phyloP scores from a whole-genome alignment of 1,140 invertebrate species.

The Drosophila kikkawai region DNA sequence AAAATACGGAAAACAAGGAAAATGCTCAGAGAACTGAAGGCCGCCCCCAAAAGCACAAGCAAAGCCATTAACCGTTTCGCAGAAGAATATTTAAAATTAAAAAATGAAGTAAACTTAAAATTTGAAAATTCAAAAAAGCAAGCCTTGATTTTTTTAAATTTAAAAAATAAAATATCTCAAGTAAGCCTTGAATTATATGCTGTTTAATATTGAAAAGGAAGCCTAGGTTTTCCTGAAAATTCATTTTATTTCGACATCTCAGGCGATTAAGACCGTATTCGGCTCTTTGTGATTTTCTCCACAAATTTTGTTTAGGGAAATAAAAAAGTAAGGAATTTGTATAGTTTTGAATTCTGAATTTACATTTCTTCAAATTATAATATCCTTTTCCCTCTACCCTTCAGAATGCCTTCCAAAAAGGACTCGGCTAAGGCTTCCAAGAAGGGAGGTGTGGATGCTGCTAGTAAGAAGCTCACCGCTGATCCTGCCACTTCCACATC shows the following conservation, averaged over 20 bases:
- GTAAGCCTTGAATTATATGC: conserved; percentile 12
- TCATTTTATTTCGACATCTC: conserved; percentile 10
- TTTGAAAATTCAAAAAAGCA: not conserved
- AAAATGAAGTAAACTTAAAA: not conserved
- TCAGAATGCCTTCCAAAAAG: conserved; percentile 41
- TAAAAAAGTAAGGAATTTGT: too few relatives aligned
- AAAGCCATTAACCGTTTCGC: conserved; percentile 10
- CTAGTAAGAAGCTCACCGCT: not conserved
- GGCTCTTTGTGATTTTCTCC: conserved; percentile 1
- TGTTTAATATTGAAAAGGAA: not conserved
- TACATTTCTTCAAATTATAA: too few relatives aligned
- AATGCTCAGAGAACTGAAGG: conserved; percentile 4
- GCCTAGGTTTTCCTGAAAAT: not conserved
- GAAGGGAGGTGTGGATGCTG: conserved; percentile 5
- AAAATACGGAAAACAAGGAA: conserved; percentile 4
- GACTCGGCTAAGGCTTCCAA: conserved; percentile 26
- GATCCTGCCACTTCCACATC: conserved; percentile 1
- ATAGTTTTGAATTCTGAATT: not conserved
- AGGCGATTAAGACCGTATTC: not conserved
- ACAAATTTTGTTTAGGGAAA: conserved; percentile 21
- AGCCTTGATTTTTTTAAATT: not conserved
- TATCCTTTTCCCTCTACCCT: too few relatives aligned
- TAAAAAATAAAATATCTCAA: not conserved
- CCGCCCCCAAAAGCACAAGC: conserved; percentile 20
- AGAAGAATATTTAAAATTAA: conserved; percentile 1